Percentiles rank a stretch among this genome's conserved stretches.
phyloP scores from a whole-genome alignment of 1,140 invertebrate species.

The Myzus persicae region DNA sequence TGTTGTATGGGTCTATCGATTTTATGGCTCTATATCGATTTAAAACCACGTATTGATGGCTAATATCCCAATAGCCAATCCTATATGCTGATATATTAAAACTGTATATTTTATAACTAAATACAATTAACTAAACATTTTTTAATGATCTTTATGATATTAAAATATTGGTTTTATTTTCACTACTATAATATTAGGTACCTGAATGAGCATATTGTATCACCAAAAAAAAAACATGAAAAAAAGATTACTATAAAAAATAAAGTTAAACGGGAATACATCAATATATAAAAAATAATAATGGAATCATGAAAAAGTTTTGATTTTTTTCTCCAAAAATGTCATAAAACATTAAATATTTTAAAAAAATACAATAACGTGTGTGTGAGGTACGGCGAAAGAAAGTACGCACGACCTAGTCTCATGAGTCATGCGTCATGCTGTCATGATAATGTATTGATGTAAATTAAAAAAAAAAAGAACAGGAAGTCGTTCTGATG shows the following conservation, averaged over 20 bases:
- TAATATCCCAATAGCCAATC: too few species aligned
- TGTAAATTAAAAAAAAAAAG: neutral
- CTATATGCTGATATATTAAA: too few species aligned
- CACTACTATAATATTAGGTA: neutral
- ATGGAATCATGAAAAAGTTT: neutral
- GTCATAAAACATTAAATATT: neutral
- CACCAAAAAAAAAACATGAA: neutral
- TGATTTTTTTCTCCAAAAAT: neutral
- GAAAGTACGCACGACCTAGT: neutral
- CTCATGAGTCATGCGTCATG: too few species aligned
- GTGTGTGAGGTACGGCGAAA: neutral
- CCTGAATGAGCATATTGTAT: too few species aligned
- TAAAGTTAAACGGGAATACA: neutral
- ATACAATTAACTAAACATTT: too few species aligned
- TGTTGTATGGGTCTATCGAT: neutral
- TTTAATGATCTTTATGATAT: too few species aligned
- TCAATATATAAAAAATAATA: neutral
- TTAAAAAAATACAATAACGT: neutral
- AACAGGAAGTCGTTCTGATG: neutral
- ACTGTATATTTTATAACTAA: too few species aligned
- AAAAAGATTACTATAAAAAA: too few species aligned
- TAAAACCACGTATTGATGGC: neutral
- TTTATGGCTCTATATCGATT: too few species aligned
- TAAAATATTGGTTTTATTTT: too few species aligned
- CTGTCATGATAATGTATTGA: neutral